Base-by-base conservation (phyloP, 2,797 vertebrate species). In the Gouania willdenowi region DNA sequence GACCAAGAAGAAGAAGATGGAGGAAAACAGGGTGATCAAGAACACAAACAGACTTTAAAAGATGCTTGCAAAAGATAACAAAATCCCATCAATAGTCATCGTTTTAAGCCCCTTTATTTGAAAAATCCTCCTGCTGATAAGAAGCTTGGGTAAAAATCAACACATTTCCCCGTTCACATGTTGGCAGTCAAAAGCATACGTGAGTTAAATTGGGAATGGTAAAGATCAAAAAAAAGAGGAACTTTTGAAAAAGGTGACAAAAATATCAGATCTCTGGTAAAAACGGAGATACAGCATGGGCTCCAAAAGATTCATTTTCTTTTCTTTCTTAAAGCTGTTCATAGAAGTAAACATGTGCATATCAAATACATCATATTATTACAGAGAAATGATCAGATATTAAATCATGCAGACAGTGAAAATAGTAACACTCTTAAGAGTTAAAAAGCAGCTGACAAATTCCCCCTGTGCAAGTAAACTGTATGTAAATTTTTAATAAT, bases 1-100 rank as follows among this genome's bases (percentile, higher is more conserved):
- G 93, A 98, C 95, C 91, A 92, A 98, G 91, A 97, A 94, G 57
- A 94, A 97, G 89, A 96, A 94, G 91, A 92, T 92, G 92, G 90
- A 92, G 91, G 91, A 79, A 87, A 84, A 87, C 81, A 85, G 46
- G 61, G 59, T 82, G 68, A 82, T 82, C 79, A 85, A 85, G 77
- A 85, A 85, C 76, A 85, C 53, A 82, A 66, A 85, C 49, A 82
- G 88, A 89, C 65, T 92, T 90, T 88, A 92, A 87, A 92, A 94
- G 78, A 87, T 83, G 78, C 78, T 90, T 6, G 5, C 81, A 89
- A 83, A 88, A 81, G 77, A 90, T 84, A 87, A 78, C 82, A 84
- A 84, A 71, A 49, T 64, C 41, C 55, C 34, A 4, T 71, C 63
- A 81, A 49, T 68, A 53, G 58, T 67, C 22, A 39, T 37, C 30